These are phyloP conservation scores for Pollenia angustigena DNA, from an alignment of 2,888 invertebrate genomes.

Conservation along the genomic window DNA sequence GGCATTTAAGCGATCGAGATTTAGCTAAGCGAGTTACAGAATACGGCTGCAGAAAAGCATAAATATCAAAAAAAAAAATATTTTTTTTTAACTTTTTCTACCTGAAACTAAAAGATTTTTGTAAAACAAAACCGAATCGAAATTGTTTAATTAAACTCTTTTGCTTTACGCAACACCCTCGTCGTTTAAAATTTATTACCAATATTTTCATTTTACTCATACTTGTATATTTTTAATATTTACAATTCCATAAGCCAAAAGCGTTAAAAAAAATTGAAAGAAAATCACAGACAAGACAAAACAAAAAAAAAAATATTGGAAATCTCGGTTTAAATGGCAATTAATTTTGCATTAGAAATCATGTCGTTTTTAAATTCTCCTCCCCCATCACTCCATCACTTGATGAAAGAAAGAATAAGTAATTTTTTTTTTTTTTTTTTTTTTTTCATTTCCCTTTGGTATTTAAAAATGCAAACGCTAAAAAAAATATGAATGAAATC, in stretches of 20 bases:
- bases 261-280: not conserved
- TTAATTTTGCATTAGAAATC: conserved; percentile 72
- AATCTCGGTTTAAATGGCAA: conserved; percentile 71
- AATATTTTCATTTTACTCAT: conserved; percentile 1
- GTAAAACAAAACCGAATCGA: too few species aligned
- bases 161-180: not conserved
- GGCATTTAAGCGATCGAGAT: too few species aligned
- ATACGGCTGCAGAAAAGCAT: too few species aligned
- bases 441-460: conserved; percentile 4
- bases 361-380: conserved; percentile 21
- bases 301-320: conserved; percentile 2
- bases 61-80: too few species aligned
- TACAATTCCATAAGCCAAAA: not conserved
- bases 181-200: conserved; percentile 1
- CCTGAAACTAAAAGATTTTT: too few species aligned
- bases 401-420: not conserved
- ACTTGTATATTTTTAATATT: not conserved
- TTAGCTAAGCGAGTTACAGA: too few species aligned
- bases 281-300: not conserved
- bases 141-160: too few species aligned
- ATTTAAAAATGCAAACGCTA: not conserved
- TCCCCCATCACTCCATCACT: too few species aligned
- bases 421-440: not conserved
- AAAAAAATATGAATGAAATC: conserved; percentile 1
- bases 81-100: too few species aligned